These are phyloP conservation scores for Scomber japonicus DNA, from an alignment of 2,113 vertebrate species.

Conservation along the genomic window DNA sequence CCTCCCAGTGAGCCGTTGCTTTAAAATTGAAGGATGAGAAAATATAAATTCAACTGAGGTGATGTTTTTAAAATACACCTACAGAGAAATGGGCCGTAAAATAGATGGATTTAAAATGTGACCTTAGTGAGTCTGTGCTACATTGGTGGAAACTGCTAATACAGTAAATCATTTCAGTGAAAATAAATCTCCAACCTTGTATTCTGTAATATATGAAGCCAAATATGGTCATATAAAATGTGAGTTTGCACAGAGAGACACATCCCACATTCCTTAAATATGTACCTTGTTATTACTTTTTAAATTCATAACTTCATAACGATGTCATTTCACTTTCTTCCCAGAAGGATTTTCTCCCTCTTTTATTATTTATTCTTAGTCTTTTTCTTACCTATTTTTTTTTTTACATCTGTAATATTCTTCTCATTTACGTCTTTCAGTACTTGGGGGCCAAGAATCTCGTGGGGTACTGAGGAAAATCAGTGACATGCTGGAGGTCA, in stretches of 20 bases:
- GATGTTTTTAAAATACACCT: conserved; percentile 23
- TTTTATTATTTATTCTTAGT: not conserved
- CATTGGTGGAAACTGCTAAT: not conserved
- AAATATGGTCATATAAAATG: not conserved
- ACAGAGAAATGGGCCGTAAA: not conserved
- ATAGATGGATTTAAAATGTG: conserved; percentile 8
- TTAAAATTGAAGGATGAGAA: conserved; percentile 27
- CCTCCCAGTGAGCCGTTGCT: conserved; percentile 16
- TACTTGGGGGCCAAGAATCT: conserved; percentile 90
- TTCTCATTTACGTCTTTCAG: conserved; percentile 70
- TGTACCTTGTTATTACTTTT: not conserved
- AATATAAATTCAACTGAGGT: not conserved
- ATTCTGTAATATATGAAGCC: not conserved
- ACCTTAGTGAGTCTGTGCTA: not conserved
- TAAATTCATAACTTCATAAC: not conserved
- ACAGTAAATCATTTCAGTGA: not conserved
- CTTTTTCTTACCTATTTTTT: not conserved
- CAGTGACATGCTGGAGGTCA: conserved; percentile 96
- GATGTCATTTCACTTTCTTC: not conserved
- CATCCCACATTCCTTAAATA: not conserved
- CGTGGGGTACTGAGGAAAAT: conserved; percentile 93
- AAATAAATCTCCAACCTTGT: not conserved
- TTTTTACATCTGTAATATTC: not conserved
- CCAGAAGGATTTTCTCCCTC: not conserved
- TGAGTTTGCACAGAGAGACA: not conserved